Base-by-base conservation (phyloP, 2,113 vertebrate species). In the Nesoenas mayeri region DNA sequence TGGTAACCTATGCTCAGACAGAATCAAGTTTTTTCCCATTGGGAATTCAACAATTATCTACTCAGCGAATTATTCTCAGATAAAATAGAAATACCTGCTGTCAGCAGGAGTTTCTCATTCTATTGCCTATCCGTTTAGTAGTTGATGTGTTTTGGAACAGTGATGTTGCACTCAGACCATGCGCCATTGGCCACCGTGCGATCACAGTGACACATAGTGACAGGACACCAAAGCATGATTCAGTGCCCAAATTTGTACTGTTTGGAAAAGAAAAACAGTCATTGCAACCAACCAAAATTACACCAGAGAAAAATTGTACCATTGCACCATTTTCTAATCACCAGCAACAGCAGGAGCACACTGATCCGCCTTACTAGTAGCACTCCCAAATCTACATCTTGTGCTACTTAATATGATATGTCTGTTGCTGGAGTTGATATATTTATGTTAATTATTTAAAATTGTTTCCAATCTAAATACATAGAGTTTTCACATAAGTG, bases 11-110 rank as follows among this genome's bases (percentile, higher is more conserved):
- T 96, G 96, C 95, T 98, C 97, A 98, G 96, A 93, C 69, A 97
- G 95, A 97, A 97, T 97, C 96, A 97, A 97, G 95, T 85, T 97
- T 97, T 96, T 89, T 96, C 97, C 97, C 96, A 96, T 53, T 91
- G 97, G 95, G 97, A 97, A 97, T 98, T 98, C 96, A 95, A 94
- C 97, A 98, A 97, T 98, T 98, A 98, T 95, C 96, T 95, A 95
- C 94, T 97, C 95, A 91, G 97, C 97, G 96, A 98, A 97, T 97
- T 97, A 97, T 97, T 97, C 91, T 97, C 95, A 96, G 96, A 96
- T 97, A 97, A 97, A 97, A 97, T 9, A 97, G 93, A 97, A 97
- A 95, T 84, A 97, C 94, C 94, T 97, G 92, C 95, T 96, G 92
- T 97, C 96, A 97, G 96, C 91, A 98, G 91, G 96, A 93, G 91